phyloP scores from a whole-genome alignment of 2,113 vertebrate genomes.

The Pao palembangensis region DNA sequence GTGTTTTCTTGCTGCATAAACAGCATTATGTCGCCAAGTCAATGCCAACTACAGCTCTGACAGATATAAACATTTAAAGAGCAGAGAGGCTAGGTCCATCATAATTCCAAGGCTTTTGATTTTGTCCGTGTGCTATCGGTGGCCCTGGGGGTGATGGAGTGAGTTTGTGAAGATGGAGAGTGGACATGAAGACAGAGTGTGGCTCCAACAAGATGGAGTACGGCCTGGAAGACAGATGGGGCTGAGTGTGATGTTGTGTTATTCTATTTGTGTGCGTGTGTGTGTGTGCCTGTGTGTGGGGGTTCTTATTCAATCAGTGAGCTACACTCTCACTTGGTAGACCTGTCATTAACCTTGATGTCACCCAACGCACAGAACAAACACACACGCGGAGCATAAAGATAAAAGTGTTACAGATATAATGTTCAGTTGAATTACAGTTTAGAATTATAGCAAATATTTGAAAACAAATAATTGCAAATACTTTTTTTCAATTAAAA shows the following conservation, averaged over 20 bases:
- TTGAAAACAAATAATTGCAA: too few relatives aligned
- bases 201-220: conserved; percentile 54
- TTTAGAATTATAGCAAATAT: too few relatives aligned
- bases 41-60: conserved; percentile 10
- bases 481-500: too few relatives aligned
- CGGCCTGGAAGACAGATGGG: conserved; percentile 50
- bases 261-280: conserved; percentile 7
- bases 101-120: conserved; percentile 50
- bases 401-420: too few relatives aligned
- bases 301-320: conserved; percentile 17
- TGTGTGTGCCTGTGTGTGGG: conserved; percentile 14
- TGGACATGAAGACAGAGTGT: conserved; percentile 55
- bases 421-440: too few relatives aligned
- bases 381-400: too few relatives aligned
- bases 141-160: conserved; percentile 64
- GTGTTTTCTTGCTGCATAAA: conserved; percentile 7
- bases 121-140: conserved; percentile 28
- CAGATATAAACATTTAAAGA: background rate
- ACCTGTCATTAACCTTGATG: conserved; percentile 63
- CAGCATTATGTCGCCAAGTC: conserved; percentile 13
- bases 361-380: conserved; percentile 20
- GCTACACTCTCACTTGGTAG: conserved; percentile 37
- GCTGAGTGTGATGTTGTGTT: conserved; percentile 27
- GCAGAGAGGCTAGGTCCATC: conserved; percentile 49
- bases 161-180: conserved; percentile 55